Percentiles rank a stretch among this genome's conserved stretches.
Evolutionary conservation across 2,888 invertebrate genomes (phyloP).

Genomic region (Melolontha melolontha): DNA sequence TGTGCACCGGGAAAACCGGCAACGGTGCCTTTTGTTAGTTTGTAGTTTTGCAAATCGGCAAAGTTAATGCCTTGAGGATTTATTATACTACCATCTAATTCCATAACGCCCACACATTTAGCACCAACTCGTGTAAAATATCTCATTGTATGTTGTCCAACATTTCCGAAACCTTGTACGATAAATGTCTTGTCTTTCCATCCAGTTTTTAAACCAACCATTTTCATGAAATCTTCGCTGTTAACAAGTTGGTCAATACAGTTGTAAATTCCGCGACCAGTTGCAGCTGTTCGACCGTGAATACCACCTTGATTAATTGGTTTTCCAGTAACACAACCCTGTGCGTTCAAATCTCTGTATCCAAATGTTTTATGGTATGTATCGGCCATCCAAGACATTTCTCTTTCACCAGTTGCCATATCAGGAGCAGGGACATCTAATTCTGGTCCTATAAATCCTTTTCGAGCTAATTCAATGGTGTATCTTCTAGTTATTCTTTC

Average conservation of each 20-base stretch:
- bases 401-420: conserved; percentile 82
- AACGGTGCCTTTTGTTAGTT: conserved; percentile 86
- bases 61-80: conserved; percentile 79
- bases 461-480: conserved; percentile 75
- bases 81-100: conserved; percentile 73
- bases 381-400: conserved; percentile 87
- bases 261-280: conserved; percentile 83
- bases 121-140: conserved; percentile 78
- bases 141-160: conserved; percentile 80
- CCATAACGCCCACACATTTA: conserved; percentile 78
- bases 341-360: conserved; percentile 81
- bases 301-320: conserved; percentile 90
- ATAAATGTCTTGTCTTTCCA: conserved; percentile 83
- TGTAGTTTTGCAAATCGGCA: conserved; percentile 82
- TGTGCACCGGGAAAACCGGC: conserved; percentile 89
- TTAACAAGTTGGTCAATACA: conserved; percentile 78
- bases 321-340: conserved; percentile 89
- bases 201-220: conserved; percentile 73
- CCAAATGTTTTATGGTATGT: conserved; percentile 80
- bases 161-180: conserved; percentile 85
- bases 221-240: conserved; percentile 78
- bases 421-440: conserved; percentile 89
- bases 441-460: conserved; percentile 71
- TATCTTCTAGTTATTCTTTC: conserved; percentile 81
- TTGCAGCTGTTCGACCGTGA: conserved; percentile 86